Percentiles rank a stretch among this genome's conserved stretches.
Conservation (phyloP, 2,113 vertebrate genomes). For the Sterrhoptilus dennistouni region DNA sequence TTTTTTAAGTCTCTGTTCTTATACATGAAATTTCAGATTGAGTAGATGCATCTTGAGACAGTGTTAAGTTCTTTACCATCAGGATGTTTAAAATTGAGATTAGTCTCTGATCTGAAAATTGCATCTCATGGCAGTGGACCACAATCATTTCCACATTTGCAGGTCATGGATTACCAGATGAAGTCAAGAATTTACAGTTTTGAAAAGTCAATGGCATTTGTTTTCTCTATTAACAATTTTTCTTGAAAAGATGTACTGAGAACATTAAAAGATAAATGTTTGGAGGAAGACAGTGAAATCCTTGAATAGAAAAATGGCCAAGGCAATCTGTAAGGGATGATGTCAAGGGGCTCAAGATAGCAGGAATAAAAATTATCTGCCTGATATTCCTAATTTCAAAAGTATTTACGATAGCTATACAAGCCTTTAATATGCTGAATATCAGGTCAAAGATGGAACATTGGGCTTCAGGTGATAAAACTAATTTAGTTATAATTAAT, state of each 20-base stretch:
- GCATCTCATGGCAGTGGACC: background rate
- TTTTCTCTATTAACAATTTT: background rate
- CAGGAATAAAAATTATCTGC: background rate
- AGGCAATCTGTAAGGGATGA: background rate
- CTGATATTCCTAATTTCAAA: background rate
- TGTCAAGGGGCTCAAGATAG: background rate
- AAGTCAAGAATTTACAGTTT: background rate
- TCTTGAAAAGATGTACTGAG: background rate
- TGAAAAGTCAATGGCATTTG: background rate
- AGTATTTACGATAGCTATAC: background rate
- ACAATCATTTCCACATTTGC: rapidly evolving
- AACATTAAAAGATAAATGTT: background rate
- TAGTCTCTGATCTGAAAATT: background rate
- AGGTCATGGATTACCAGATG: background rate
- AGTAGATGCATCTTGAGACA: background rate
- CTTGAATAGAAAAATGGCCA: background rate
- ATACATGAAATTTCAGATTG: background rate
- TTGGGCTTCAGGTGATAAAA: background rate
- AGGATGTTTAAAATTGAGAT: background rate
- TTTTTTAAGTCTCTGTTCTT: background rate
- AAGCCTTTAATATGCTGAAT: background rate
- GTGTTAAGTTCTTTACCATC: background rate
- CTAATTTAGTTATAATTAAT: background rate
- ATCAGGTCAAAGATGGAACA: background rate
- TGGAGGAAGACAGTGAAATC: background rate